Evolutionary conservation across 2,888 invertebrate genomes (phyloP).

Genomic region (Cerceris ruficornis): DNA sequence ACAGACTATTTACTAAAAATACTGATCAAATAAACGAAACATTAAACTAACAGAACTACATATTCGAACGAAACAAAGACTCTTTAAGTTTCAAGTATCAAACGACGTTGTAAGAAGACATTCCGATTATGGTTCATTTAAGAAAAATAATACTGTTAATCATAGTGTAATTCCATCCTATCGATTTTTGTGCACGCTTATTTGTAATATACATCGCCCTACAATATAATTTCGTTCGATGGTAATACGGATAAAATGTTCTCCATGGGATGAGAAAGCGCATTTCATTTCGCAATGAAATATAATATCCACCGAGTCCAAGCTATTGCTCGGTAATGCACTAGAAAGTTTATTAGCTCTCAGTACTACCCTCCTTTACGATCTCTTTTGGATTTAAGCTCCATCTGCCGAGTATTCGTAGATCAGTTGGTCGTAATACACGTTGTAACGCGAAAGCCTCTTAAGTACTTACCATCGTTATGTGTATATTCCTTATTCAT

Average conservation of each 20-base stretch:
- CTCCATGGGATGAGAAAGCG: slow-evolving; percentile 36
- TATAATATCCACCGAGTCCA: slow-evolving; percentile 57
- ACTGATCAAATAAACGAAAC: too few relatives aligned
- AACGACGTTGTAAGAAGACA: background rate
- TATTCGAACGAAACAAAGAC: too few relatives aligned
- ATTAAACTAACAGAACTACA: too few relatives aligned
- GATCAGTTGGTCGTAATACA: slow-evolving; percentile 19
- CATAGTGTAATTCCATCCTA: slow-evolving; percentile 29
- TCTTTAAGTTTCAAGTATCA: too few relatives aligned
- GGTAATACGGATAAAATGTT: slow-evolving; percentile 38
- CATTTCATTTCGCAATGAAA: slow-evolving; percentile 29
- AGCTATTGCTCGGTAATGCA: slow-evolving; percentile 54
- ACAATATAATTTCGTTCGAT: slow-evolving; percentile 39
- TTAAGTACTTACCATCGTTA: background rate
- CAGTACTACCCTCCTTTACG: slow-evolving; percentile 35
- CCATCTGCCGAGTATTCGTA: slow-evolving; percentile 2
- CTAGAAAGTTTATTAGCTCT: slow-evolving; percentile 65
- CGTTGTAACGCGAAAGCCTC: background rate
- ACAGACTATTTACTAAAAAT: too few relatives aligned
- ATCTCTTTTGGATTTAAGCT: slow-evolving; percentile 33
- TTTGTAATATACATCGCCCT: slow-evolving; percentile 13
- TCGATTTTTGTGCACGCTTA: background rate
- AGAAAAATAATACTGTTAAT: slow-evolving; percentile 44
- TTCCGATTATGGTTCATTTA: background rate
- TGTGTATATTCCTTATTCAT: background rate